Evolutionary conservation across 2,113 vertebrate genomes (phyloP).

Genomic region (Willisornis vidua): DNA sequence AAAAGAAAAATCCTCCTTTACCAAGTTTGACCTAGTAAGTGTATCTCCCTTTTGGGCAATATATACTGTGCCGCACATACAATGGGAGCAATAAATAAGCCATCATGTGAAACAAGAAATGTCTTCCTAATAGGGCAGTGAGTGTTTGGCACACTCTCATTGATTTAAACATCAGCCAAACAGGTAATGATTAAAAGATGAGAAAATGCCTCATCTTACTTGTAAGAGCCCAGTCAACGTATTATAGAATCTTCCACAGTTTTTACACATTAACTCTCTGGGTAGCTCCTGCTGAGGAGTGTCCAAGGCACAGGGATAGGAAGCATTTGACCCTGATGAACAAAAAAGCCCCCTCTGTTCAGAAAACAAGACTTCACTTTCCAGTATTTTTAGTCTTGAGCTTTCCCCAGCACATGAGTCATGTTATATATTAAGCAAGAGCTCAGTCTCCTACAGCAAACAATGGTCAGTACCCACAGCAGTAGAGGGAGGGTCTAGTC

Average conservation of each 20-base stretch:
- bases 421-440: not conserved
- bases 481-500: not conserved
- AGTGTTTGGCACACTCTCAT: not conserved
- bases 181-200: conserved; percentile 42
- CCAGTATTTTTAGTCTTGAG: not conserved
- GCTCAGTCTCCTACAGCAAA: not conserved
- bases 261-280: not conserved
- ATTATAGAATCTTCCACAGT: not conserved
- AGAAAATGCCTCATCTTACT: conserved; percentile 14
- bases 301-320: not conserved
- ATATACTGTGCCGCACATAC: not conserved
- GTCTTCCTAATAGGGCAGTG: not conserved
- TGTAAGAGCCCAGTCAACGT: not conserved
- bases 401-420: not conserved
- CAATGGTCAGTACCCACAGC: not conserved
- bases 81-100: conserved; percentile 39
- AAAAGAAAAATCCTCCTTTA: conserved; percentile 20
- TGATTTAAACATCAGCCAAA: conserved; percentile 41
- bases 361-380: not conserved
- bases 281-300: not conserved
- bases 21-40: not conserved
- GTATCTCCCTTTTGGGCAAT: conserved; percentile 4
- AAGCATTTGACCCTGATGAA: not conserved
- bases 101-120: not conserved
- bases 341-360: not conserved